A percentile compares a stretch with the other conserved stretches of the same genome.
These are phyloP conservation scores for Cricetomys ansorgei DNA, from an alignment of 2,113 vertebrate species.

Conservation along the genomic window DNA sequence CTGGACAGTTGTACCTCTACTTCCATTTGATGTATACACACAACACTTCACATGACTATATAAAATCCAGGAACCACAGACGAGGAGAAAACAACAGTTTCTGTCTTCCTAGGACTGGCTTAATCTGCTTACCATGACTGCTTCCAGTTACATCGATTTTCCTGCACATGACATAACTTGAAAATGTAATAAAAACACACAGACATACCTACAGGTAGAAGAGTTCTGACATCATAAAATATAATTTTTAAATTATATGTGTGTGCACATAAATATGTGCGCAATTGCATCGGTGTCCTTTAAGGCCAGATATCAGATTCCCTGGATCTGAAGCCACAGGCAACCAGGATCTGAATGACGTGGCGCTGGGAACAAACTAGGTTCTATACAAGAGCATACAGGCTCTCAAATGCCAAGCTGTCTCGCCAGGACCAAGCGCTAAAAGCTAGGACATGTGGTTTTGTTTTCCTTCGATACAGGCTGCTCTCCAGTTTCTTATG, in stretches of 20 bases:
- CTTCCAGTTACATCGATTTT: background rate
- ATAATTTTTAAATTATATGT: background rate
- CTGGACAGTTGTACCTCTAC: background rate
- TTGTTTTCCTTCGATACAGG: background rate
- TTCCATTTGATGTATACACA: background rate
- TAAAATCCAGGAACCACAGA: background rate
- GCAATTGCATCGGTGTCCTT: background rate
- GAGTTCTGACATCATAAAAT: background rate
- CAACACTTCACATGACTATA: background rate
- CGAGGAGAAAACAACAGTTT: background rate
- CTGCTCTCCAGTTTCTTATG: background rate
- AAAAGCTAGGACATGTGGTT: background rate
- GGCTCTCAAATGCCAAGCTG: background rate
- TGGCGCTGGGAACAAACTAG: background rate
- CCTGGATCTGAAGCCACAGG: background rate
- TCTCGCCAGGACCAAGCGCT: background rate
- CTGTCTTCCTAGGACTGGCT: background rate
- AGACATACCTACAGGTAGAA: background rate
- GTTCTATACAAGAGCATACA: background rate
- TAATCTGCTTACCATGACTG: background rate
- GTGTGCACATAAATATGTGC: background rate
- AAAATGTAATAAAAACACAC: background rate
- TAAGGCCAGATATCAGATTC: background rate
- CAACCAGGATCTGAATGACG: background rate
- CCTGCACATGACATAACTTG: background rate